These are phyloP conservation scores for Lerista edwardsae DNA, from an alignment of 2,797 vertebrate species.

Conservation along the genomic window DNA sequence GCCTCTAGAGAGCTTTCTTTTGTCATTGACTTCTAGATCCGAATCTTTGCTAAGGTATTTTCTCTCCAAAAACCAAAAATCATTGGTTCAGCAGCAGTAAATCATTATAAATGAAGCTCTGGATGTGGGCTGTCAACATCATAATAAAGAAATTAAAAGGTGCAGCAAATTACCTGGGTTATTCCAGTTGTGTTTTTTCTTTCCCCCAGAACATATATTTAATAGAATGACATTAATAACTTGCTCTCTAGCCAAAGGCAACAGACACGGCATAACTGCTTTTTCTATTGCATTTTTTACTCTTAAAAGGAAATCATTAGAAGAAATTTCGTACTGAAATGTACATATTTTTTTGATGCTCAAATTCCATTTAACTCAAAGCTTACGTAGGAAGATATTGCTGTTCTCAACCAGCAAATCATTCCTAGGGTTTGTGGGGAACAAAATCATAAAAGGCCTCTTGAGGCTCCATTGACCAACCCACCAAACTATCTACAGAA, in stretches of 20 bases:
- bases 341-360: rapidly evolving
- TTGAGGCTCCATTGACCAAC: background rate
- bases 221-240: conserved; percentile 41
- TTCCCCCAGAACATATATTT: conserved; percentile 20
- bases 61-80: conserved; percentile 13
- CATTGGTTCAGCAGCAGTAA: conserved; percentile 19
- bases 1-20: conserved; percentile 12
- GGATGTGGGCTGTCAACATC: conserved; percentile 1
- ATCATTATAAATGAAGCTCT: conserved; percentile 25
- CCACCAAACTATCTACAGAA: background rate
- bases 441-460: background rate
- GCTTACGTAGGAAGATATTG: background rate
- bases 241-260: conserved; percentile 27
- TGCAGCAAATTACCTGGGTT: background rate
- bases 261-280: conserved; percentile 26
- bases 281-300: conserved; percentile 35
- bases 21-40: conserved; percentile 35
- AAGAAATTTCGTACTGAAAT: background rate
- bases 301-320: conserved; percentile 20
- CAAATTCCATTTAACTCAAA: background rate
- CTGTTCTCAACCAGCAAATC: conserved; percentile 7
- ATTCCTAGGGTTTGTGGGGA: background rate
- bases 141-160: conserved; percentile 19
- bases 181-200: conserved; percentile 6
- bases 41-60: background rate